A percentile compares a stretch with the other conserved stretches of the same genome.
These are phyloP conservation scores for Andrena dorsata DNA, from an alignment of 2,888 invertebrate genomes.

Conservation along the genomic window DNA sequence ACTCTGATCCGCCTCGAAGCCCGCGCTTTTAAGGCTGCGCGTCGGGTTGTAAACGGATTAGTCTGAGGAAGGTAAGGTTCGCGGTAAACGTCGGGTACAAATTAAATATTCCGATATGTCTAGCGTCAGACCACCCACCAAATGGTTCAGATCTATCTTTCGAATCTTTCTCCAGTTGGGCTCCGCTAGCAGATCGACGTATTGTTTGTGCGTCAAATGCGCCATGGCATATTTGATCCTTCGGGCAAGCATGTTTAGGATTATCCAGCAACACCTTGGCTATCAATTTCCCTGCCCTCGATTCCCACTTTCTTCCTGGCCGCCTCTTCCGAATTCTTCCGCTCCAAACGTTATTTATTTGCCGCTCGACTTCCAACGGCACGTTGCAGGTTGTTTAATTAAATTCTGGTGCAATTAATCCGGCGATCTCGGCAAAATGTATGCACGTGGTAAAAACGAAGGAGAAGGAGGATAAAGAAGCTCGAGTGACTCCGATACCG, in stretches of 20 bases:
- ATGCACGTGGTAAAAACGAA: background rate
- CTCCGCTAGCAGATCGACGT: constrained; percentile 73
- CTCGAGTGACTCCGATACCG: constrained; percentile 20
- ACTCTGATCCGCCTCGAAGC: constrained; percentile 76
- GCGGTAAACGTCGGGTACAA: background rate
- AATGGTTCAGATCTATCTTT: constrained; percentile 46
- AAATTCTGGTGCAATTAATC: constrained; percentile 45
- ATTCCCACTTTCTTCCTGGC: background rate
- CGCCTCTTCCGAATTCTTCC: background rate
- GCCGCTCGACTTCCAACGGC: constrained; percentile 1
- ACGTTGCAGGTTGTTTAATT: constrained; percentile 34
- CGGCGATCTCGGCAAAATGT: background rate
- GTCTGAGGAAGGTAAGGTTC: constrained; percentile 59
- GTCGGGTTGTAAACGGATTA: constrained; percentile 66
- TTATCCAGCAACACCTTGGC: background rate
- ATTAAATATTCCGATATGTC: too few relatives aligned
- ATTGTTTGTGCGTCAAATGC: constrained; percentile 76
- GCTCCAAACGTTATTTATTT: background rate
- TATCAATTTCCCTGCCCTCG: constrained; percentile 7
- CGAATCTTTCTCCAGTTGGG: constrained; percentile 76
- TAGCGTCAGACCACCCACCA: constrained; percentile 29
- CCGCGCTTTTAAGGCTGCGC: constrained; percentile 72
- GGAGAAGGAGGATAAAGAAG: background rate
- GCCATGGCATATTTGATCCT: constrained; percentile 79
- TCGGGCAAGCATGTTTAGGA: constrained; percentile 71